Conservation (phyloP, 1,140 invertebrate species). For the Monochamus saltuarius region DNA sequence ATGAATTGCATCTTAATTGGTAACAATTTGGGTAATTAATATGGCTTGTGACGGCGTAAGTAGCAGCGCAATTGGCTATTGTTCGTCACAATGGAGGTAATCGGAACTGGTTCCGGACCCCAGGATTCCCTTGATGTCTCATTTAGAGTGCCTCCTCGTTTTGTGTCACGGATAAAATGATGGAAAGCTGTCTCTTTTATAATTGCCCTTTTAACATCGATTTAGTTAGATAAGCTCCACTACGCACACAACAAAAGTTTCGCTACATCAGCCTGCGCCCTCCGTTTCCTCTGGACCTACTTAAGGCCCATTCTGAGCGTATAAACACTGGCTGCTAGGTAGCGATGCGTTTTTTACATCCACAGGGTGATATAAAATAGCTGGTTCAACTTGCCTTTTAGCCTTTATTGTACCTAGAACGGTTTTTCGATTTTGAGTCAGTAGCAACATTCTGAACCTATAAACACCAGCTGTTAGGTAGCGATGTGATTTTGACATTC, state of each 20-base stretch:
- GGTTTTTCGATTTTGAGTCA: too few species aligned
- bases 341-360: not conserved
- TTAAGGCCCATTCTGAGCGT: too few species aligned
- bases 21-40: slow-evolving; percentile 56
- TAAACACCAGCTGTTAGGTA: not conserved
- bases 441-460: too few species aligned
- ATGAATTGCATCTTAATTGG: slow-evolving; percentile 56
- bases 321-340: not conserved
- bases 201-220: slow-evolving; percentile 39
- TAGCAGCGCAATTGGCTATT: slow-evolving; percentile 52
- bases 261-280: slow-evolving; percentile 1
- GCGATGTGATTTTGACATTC: not conserved
- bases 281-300: not conserved
- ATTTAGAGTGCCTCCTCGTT: slow-evolving; percentile 42
- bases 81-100: slow-evolving; percentile 51
- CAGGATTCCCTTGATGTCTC: slow-evolving; percentile 41
- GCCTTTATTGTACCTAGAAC: too few species aligned
- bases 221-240: slow-evolving; percentile 20
- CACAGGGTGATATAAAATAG: too few species aligned
- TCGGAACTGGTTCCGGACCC: slow-evolving; percentile 48
- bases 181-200: slow-evolving; percentile 42
- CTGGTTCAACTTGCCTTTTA: too few species aligned
- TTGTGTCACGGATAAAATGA: slow-evolving; percentile 35
- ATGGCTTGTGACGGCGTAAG: slow-evolving; percentile 50
- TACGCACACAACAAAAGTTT: slow-evolving; percentile 22